A percentile compares a stretch with the other conserved stretches of the same genome.
phyloP scores from a whole-genome alignment of 2,113 vertebrate species.

The Trogon surrucura region DNA sequence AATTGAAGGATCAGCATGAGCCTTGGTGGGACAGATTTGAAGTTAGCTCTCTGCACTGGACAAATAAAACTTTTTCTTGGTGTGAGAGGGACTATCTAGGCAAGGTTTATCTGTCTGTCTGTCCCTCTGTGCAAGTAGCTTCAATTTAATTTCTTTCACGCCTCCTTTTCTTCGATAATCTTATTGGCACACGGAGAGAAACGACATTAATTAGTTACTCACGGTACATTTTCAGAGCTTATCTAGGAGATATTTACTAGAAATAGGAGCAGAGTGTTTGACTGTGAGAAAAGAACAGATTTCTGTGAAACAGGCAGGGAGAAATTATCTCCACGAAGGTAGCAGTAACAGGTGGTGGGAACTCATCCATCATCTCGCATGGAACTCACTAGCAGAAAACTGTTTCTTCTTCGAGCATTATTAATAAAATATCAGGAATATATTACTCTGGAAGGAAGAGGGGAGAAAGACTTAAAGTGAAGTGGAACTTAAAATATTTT shows the following conservation, averaged over 20 bases:
- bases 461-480: background rate
- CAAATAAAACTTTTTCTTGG: background rate
- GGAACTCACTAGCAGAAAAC: background rate
- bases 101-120: background rate
- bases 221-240: conserved; percentile 69
- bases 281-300: conserved; percentile 81
- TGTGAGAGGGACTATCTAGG: background rate
- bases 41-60: background rate
- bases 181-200: conserved; percentile 43
- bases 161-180: background rate
- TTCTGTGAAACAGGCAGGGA: conserved; percentile 65
- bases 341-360: conserved; percentile 70
- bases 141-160: background rate
- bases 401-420: background rate
- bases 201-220: conserved; percentile 70
- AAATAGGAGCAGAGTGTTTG: conserved; percentile 54
- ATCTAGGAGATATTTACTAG: conserved; percentile 69
- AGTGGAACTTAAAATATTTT: background rate
- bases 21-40: background rate
- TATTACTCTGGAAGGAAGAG: background rate
- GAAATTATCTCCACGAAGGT: conserved; percentile 21
- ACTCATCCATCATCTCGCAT: conserved; percentile 27
- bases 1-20: background rate
- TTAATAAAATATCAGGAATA: background rate
- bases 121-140: background rate